Evolutionary conservation across 2,113 vertebrate species (phyloP), one percentile per base, ranked within the genome.

Genomic region (Vidua macroura): DNA sequence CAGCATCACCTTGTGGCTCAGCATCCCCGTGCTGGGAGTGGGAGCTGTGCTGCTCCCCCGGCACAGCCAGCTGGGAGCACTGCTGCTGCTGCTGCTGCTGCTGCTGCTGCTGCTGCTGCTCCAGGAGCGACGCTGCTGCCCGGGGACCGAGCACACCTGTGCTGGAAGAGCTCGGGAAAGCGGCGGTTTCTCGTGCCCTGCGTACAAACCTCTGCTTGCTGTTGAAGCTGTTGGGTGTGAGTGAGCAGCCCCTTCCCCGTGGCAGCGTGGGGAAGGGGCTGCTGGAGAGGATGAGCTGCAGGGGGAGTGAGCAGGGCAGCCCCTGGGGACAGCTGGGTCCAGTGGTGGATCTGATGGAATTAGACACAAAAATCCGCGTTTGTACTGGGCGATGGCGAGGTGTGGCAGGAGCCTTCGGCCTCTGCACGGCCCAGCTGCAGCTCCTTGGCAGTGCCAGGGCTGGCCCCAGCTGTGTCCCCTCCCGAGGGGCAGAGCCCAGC

Each of bases 371-470:
- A 58, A 19, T 20, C 51, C 37, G 0, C 0, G 11, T 58, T 62
- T 35, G 56, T 7, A 0, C 31, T 27, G 18, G 0, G 2, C 4
- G 52, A 1, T 7, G 27, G 28, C 0, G 4, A n/a, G 55, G 9
- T 19, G 30, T 48, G 62, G 60, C 75, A 39, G 53, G 41, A 52
- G 15, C 49, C 51, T 41, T 15, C 10, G 62, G 46, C 7, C 41
- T 51, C 68, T 46, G 39, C 1, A 0, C 1, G 37, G 81, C 77
- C 3, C 17, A 12, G 3, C 2, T 0, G 35, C 23, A 41, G 62
- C 58, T 31, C 56, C 35, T 18, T 1, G 24, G 37, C 1, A 0
- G 0, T 9, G 46, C 90, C 0, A 1, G 39, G 15, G 28, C 77
- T 69, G 46, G 53, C 7, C 41, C 55, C 48, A 20, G 46, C 6